Evolutionary conservation across 2,797 vertebrate genomes (phyloP).

Genomic region (Botia kubotai): DNA sequence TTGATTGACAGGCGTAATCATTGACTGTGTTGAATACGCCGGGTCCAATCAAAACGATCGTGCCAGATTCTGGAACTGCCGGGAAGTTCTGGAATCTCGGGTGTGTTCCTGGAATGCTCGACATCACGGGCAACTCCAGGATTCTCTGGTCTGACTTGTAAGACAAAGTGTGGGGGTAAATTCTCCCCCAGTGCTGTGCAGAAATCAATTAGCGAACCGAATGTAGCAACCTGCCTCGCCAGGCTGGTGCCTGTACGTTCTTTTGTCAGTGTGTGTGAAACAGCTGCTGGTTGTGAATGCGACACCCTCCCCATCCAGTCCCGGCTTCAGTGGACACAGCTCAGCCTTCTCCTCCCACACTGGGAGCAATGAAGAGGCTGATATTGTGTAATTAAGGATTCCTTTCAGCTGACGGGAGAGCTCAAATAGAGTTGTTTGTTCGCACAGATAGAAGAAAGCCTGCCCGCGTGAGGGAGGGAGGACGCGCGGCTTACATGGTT

Average conservation of each 20-base stretch:
- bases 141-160: slow-evolving; percentile 12
- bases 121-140: slow-evolving; percentile 14
- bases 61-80: slow-evolving; percentile 22
- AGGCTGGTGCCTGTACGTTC: slow-evolving; percentile 74
- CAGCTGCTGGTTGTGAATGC: slow-evolving; percentile 93
- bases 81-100: slow-evolving; percentile 50
- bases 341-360: slow-evolving; percentile 79
- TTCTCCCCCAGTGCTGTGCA: slow-evolving; percentile 82
- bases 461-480: slow-evolving; percentile 61
- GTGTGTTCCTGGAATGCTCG: slow-evolving; percentile 18
- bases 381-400: slow-evolving; percentile 99
- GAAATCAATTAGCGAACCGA: slow-evolving; percentile 84
- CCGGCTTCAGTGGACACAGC: slow-evolving; percentile 70
- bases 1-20: slow-evolving; percentile 49
- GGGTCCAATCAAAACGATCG: background rate
- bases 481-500: slow-evolving; percentile 59
- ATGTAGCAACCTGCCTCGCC: slow-evolving; percentile 70
- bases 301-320: slow-evolving; percentile 68
- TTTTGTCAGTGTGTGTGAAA: slow-evolving; percentile 84
- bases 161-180: slow-evolving; percentile 53
- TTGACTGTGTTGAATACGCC: background rate
- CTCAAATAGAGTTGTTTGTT: slow-evolving; percentile 99
- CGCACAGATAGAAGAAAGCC: slow-evolving; percentile 75
- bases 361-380: slow-evolving; percentile 94
- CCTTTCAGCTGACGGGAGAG: slow-evolving; percentile 98